Evolutionary conservation across 2,888 invertebrate species (phyloP), one percentile per base, ranked within the genome.

Genomic region (Petrolisthes cinctipes): DNA sequence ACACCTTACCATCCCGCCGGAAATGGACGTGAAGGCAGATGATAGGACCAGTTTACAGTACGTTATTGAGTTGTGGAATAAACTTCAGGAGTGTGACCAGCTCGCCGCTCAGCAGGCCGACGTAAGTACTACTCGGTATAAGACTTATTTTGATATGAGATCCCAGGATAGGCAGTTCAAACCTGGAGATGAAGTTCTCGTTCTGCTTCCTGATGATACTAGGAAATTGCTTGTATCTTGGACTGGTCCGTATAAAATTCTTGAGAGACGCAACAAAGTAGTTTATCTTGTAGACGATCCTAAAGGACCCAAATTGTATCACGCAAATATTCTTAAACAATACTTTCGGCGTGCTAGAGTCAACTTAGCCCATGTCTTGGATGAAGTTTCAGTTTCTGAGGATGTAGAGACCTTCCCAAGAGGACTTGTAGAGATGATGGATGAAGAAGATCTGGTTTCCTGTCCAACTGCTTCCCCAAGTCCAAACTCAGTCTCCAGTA

Each of bases 161-260:
- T 80, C 80, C 57, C 80, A 80, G 9, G 23, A 80, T 80, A 57
- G 61, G 20, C 57, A 80, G 57, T 80, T 80, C 57, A 56, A 80
- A 23, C 57, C 80, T 7, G 80, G 57, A 3, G 57, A 80, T 57
- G 80, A 80, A 23, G 80, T 80, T 37, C 37, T 80, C 4, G 17
- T 68, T 51, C 17, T 68, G 7, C 68, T 68, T 51, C 68, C 71
- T 4, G 6, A n/a, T 82, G 51, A 20, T 17, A 17, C 20, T 5
- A 82, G 9, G 0, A 68, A 68, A n/a, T 20, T 82, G 51, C 53
- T 82, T 4, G 68, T 82, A 9, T 37, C 80, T n/a, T 80, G 80
- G 80, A 57, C 3, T 23, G 57, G 80, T 17, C 80, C 80, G 2
- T 80, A 51, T 14, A 6, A 23, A n/a, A 56, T 79, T 37, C 79